Conservation (phyloP, 92 coral and sea anemone genomes). For the Zoanthus sansibaricus region DNA sequence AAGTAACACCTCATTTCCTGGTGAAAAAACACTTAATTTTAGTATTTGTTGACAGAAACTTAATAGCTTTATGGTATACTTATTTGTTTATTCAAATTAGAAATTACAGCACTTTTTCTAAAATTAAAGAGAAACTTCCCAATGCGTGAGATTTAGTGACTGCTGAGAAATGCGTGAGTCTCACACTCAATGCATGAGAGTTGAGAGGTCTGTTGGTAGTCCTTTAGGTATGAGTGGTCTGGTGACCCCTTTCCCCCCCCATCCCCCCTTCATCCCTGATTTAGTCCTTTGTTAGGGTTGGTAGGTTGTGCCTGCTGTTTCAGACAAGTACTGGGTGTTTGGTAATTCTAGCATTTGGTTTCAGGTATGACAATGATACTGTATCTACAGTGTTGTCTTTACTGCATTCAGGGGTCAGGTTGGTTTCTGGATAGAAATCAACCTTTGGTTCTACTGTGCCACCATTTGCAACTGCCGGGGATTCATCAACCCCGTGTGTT, state of each 20-base stretch:
- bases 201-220: background rate
- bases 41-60: too few relatives aligned
- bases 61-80: too few relatives aligned
- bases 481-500: background rate
- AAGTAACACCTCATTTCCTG: too few relatives aligned
- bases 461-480: background rate
- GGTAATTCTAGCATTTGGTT: background rate
- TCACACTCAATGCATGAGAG: too few relatives aligned
- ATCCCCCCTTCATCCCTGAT: background rate
- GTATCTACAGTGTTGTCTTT: background rate
- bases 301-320: background rate
- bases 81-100: too few relatives aligned
- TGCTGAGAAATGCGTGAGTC: background rate
- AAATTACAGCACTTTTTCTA: too few relatives aligned
- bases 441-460: background rate
- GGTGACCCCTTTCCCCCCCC: background rate
- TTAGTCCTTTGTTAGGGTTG: background rate
- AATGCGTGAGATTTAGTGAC: too few relatives aligned
- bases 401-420: background rate
- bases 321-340: background rate
- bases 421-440: background rate
- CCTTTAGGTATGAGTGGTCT: conserved; percentile 14
- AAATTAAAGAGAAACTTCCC: too few relatives aligned
- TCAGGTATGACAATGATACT: background rate
- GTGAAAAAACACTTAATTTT: too few relatives aligned